phyloP scores from a whole-genome alignment of 2,113 vertebrate genomes.

The Colossoma macropomum region DNA sequence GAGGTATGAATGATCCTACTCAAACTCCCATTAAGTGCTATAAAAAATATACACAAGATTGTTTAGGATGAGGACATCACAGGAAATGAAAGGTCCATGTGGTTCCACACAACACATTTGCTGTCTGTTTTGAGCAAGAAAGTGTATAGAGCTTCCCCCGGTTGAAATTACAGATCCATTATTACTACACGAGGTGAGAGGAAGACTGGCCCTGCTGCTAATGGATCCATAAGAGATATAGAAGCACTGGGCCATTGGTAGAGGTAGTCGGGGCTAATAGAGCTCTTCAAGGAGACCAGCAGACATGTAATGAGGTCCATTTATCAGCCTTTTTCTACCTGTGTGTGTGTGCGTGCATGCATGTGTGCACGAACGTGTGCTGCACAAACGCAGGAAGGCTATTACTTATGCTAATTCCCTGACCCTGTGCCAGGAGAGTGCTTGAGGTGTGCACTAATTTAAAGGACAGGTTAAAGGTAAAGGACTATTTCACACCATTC shows the following conservation, averaged over 20 bases:
- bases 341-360: constrained; percentile 55
- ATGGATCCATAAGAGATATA: constrained; percentile 73
- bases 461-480: constrained; percentile 22
- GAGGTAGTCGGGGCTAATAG: constrained; percentile 74
- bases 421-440: not conserved
- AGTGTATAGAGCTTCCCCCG: constrained; percentile 43
- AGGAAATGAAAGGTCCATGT: not conserved
- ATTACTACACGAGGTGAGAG: constrained; percentile 69
- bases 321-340: constrained; percentile 71
- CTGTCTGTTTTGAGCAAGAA: not conserved
- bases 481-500: not conserved
- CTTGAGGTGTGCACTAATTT: constrained; percentile 15
- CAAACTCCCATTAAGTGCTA: not conserved
- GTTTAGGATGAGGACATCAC: not conserved
- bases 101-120: not conserved
- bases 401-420: constrained; percentile 39
- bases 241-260: constrained; percentile 70
- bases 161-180: constrained; percentile 61
- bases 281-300: constrained; percentile 69
- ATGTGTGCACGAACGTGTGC: not conserved
- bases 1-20: not conserved
- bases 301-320: constrained; percentile 76
- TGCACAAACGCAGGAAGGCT: not conserved
- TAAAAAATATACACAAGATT: not conserved
- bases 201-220: constrained; percentile 61